Percentiles rank a stretch among this genome's conserved stretches.
phyloP scores from a whole-genome alignment of 1,140 invertebrate species.

The Mesaphorura yosii region DNA sequence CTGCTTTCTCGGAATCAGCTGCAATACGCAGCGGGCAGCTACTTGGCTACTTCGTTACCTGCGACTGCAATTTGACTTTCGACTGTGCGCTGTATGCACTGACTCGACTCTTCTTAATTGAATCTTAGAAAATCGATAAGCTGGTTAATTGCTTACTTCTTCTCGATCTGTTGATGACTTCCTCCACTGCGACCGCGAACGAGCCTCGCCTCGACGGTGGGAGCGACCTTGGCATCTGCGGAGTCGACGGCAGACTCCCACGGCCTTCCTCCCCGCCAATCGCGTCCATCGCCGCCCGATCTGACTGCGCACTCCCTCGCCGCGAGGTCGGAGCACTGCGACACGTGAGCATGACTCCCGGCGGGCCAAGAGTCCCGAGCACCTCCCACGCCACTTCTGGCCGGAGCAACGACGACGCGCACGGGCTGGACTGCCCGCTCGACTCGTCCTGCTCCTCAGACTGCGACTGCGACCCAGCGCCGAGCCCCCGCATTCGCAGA shows the following conservation, averaged over 20 bases:
- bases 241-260: constrained; percentile 27
- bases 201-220: constrained; percentile 30
- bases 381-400: constrained; percentile 32
- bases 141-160: constrained; percentile 23
- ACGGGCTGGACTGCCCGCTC: constrained; percentile 30
- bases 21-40: too few relatives aligned
- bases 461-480: constrained; percentile 28
- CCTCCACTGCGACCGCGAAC: constrained; percentile 31
- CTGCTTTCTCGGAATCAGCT: too few relatives aligned
- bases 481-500: constrained; percentile 25
- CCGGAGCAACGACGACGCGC: constrained; percentile 28
- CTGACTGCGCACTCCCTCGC: constrained; percentile 29
- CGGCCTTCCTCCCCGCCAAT: constrained; percentile 24
- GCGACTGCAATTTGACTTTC: too few relatives aligned
- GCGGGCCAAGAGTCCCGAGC: constrained; percentile 29
- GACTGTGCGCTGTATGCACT: too few relatives aligned
- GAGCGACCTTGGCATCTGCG: constrained; percentile 28
- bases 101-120: too few relatives aligned
- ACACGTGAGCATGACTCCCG: constrained; percentile 26
- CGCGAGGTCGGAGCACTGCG: constrained; percentile 29
- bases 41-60: too few relatives aligned
- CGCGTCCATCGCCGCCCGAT: constrained; percentile 24
- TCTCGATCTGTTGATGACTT: constrained; percentile 29
- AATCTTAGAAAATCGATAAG: too few relatives aligned
- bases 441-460: constrained; percentile 32